These are phyloP conservation scores for Bagarius yarrelli DNA, from an alignment of 2,113 vertebrate genomes.

Conservation along the genomic window DNA sequence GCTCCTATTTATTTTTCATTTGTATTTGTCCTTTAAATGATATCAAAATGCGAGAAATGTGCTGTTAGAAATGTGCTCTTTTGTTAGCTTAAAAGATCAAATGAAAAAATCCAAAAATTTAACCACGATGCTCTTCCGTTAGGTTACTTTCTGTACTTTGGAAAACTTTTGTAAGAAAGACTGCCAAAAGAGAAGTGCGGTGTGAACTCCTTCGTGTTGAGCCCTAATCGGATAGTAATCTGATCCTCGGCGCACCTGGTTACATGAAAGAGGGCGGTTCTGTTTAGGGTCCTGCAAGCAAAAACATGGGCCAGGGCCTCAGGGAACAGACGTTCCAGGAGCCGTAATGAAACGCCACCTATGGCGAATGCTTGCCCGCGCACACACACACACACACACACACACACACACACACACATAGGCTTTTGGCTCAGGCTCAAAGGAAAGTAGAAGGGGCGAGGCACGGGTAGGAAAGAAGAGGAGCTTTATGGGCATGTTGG, in stretches of 20 bases:
- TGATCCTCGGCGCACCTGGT: conserved; percentile 65
- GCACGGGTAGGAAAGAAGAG: conserved; percentile 16
- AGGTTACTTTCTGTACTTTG: conserved; percentile 1
- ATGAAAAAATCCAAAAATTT: not conserved
- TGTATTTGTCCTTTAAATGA: not conserved
- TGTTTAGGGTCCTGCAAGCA: conserved; percentile 47
- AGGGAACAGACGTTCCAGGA: conserved; percentile 32
- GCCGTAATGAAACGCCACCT: conserved; percentile 40
- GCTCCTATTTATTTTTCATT: conserved; percentile 46
- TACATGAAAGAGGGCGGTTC: conserved; percentile 44
- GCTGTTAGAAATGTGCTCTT: too few relatives aligned
- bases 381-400: conserved; percentile 3
- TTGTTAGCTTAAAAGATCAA: conserved; percentile 35
- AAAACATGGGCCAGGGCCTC: conserved; percentile 44
- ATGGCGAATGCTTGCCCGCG: conserved; percentile 48
- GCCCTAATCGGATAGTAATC: conserved; percentile 59
- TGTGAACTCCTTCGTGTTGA: conserved; percentile 53
- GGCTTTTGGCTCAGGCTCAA: conserved; percentile 41
- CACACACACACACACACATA: not conserved
- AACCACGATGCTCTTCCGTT: too few relatives aligned
- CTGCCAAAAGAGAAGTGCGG: conserved; percentile 35
- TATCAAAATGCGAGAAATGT: conserved; percentile 62
- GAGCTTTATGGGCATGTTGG: conserved; percentile 32
- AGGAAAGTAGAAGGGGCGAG: conserved; percentile 35
- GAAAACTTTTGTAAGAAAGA: conserved; percentile 5